Base-by-base conservation (phyloP, 1,140 invertebrate species). In the Steinernema khuongi region DNA sequence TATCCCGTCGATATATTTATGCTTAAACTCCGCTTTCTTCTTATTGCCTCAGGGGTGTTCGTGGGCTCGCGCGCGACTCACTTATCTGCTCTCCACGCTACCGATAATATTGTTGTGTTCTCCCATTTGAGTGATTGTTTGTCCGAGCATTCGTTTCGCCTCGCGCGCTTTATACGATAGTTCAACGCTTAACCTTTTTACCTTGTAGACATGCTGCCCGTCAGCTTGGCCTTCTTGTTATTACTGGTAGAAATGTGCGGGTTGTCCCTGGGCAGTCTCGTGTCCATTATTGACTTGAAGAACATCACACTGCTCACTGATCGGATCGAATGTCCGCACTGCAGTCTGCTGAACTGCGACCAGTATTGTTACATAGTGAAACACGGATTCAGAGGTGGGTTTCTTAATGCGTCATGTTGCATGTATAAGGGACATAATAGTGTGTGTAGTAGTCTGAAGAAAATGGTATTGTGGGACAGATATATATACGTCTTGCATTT, bases 81-180 rank as follows among this genome's bases (percentile, higher is more conserved):
- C 50, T 60, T 60, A 60, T 41, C 36, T 41, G n/a, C n/a, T n/a
- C n/a, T 41, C 7, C 7, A 7, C n/a, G n/a, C 36, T 41, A 41
- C 50, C 50, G 50, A 60, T 7, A 60, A n/a, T 14, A 4, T 60
- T 60, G 19, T 60, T 14, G 14, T 60, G 50, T 22, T 2, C 22
- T 2, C 26, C 11, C 22, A 60, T 60, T 60, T 60, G 50, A 60
- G 22, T 60, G 50, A 60, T 60, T 60, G 50, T 60, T 60, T 60
- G 50, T n/a, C 50, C 50, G 14, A 14, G 14, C 50, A 4, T 60
- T 17, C 50, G 50, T 22, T 60, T 26, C 7, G 36, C 7, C 50
- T 60, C 50, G 22, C 14, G 50, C 50, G 50, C 11, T 60, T 60
- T 11, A 60, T 60, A 2, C 14, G 14, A 4, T 14, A 4, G 4